Conservation (phyloP, 2,888 invertebrate species). For the Hyposoter didymator region DNA sequence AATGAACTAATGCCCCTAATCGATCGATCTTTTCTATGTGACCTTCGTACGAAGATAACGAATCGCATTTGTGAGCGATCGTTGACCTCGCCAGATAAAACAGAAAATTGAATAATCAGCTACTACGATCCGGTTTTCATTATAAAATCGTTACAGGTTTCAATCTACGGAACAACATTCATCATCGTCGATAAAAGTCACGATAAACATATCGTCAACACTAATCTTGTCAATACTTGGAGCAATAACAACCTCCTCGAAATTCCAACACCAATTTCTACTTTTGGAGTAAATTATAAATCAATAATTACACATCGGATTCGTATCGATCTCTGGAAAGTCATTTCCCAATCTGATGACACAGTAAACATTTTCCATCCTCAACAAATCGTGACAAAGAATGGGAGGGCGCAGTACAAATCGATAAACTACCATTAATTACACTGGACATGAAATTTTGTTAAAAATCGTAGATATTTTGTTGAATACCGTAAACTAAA, state of each 20-base stretch:
- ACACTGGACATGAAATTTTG: no score
- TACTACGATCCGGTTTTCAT: neutral
- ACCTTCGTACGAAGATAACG: constrained; percentile 8
- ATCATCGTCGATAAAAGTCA: neutral
- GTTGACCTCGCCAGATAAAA: constrained; percentile 27
- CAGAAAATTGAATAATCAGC: neutral
- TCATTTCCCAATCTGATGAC: neutral
- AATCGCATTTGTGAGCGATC: constrained; percentile 16
- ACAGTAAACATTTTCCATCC: neutral
- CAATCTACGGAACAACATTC: neutral
- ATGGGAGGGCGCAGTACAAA: no score
- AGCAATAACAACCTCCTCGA: neutral
- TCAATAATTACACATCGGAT: neutral
- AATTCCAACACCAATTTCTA: neutral
- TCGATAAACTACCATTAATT: no score
- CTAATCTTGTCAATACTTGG: neutral
- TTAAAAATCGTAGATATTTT: no score
- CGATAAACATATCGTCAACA: neutral
- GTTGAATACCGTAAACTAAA: no score
- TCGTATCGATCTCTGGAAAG: neutral
- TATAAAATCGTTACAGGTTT: neutral
- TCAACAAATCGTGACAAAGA: neutral
- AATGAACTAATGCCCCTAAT: neutral
- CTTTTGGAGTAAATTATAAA: neutral
- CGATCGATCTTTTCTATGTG: neutral